Evolutionary conservation across 2,797 vertebrate genomes (phyloP).

Genomic region (Scomberomorus guttatus): DNA sequence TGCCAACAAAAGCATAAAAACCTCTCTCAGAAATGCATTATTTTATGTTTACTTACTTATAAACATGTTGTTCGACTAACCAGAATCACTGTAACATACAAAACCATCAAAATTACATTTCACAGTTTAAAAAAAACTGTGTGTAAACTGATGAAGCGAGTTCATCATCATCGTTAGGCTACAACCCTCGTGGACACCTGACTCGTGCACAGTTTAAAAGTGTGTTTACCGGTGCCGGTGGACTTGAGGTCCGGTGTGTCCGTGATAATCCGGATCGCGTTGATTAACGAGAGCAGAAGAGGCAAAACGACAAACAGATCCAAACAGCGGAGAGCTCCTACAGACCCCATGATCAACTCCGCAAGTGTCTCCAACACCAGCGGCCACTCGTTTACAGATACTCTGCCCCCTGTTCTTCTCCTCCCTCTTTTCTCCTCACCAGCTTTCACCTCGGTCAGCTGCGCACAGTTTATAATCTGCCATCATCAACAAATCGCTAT

Average conservation of each 20-base stretch:
- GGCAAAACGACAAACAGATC: slow-evolving; percentile 50
- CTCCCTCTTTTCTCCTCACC: slow-evolving; percentile 29
- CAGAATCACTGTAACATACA: too few species aligned
- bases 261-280: slow-evolving; percentile 47
- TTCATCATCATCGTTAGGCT: background rate
- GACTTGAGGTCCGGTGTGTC: slow-evolving; percentile 29
- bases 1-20: slow-evolving; percentile 18
- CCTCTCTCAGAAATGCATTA: background rate
- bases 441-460: slow-evolving; percentile 4
- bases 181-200: slow-evolving; percentile 30
- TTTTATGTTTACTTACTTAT: background rate
- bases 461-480: too few species aligned
- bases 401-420: slow-evolving; percentile 34
- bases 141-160: background rate
- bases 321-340: slow-evolving; percentile 24
- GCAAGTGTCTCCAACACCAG: slow-evolving; percentile 27
- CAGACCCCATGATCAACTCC: slow-evolving; percentile 64
- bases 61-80: too few species aligned
- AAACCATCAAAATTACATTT: background rate
- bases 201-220: background rate
- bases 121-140: background rate
- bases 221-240: slow-evolving; percentile 74
- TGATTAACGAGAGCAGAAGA: slow-evolving; percentile 35
- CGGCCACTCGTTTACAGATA: slow-evolving; percentile 16
- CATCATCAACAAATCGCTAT: too few species aligned